Conservation (phyloP, 2,113 vertebrate genomes). For the Corydoras sp. region DNA sequence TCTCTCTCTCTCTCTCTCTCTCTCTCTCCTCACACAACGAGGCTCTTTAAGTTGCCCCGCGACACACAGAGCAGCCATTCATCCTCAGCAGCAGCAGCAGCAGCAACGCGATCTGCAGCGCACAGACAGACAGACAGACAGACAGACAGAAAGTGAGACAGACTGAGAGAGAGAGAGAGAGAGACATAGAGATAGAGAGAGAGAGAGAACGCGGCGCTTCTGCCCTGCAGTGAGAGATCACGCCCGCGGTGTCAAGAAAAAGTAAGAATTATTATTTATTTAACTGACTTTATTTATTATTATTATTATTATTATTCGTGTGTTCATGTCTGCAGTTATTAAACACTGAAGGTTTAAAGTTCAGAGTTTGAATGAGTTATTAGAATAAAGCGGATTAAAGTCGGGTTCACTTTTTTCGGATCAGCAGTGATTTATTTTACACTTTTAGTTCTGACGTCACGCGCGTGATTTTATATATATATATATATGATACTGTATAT, state of each 20-base stretch:
- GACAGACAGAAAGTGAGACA: constrained; percentile 7
- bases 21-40: constrained; percentile 65
- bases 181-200: not conserved
- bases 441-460: no score
- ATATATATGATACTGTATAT: no score
- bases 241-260: not conserved
- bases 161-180: constrained; percentile 22
- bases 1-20: constrained; percentile 41
- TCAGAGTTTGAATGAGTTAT: no score
- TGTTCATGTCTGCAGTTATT: not conserved
- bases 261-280: constrained; percentile 1
- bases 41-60: constrained; percentile 68
- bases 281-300: not conserved
- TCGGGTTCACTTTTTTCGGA: no score
- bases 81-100: constrained; percentile 54
- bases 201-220: not conserved
- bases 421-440: no score
- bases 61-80: constrained; percentile 74
- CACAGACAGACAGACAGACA: constrained; percentile 49
- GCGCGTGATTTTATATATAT: no score
- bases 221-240: not conserved
- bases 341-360: no score
- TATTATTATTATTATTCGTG: constrained; percentile 29
- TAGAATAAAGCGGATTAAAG: no score
- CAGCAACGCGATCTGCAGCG: constrained; percentile 57